These are phyloP conservation scores for Schlechtendalia chinensis DNA, from an alignment of 1,140 invertebrate species.

Conservation along the genomic window DNA sequence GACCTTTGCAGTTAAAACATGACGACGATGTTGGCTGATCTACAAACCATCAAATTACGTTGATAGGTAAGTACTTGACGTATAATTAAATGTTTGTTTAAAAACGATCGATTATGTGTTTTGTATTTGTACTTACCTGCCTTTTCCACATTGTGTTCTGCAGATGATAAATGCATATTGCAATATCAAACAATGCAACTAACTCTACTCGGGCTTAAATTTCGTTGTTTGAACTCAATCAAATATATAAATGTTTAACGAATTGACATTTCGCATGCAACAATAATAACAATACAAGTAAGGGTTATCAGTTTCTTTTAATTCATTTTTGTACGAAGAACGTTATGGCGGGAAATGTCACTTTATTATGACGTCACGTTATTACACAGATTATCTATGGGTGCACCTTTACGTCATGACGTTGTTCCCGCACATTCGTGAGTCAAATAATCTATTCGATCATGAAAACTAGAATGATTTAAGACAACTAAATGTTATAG, in stretches of 20 bases:
- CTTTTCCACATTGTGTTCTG: background rate
- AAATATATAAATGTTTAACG: too few relatives aligned
- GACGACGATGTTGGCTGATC: background rate
- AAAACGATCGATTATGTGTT: too few relatives aligned
- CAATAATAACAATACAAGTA: background rate
- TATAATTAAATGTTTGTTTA: background rate
- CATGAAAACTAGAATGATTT: too few relatives aligned
- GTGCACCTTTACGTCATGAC: too few relatives aligned
- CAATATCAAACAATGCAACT: background rate
- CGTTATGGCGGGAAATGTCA: conserved; percentile 13
- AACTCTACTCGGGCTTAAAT: too few relatives aligned
- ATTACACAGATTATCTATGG: too few relatives aligned
- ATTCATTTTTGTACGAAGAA: background rate
- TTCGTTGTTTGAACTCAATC: too few relatives aligned
- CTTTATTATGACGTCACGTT: background rate
- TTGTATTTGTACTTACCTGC: background rate
- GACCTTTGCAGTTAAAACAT: conserved; percentile 27
- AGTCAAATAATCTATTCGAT: too few relatives aligned
- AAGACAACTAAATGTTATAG: too few relatives aligned
- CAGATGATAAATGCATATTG: background rate
- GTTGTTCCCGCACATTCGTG: too few relatives aligned
- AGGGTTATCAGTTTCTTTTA: background rate
- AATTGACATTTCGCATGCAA: too few relatives aligned
- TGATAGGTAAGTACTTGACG: background rate
- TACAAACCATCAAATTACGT: background rate